A percentile compares a stretch with the other conserved stretches of the same genome.
phyloP scores from a whole-genome alignment of 1,140 invertebrate genomes.

The Conopomorpha cramerella region DNA sequence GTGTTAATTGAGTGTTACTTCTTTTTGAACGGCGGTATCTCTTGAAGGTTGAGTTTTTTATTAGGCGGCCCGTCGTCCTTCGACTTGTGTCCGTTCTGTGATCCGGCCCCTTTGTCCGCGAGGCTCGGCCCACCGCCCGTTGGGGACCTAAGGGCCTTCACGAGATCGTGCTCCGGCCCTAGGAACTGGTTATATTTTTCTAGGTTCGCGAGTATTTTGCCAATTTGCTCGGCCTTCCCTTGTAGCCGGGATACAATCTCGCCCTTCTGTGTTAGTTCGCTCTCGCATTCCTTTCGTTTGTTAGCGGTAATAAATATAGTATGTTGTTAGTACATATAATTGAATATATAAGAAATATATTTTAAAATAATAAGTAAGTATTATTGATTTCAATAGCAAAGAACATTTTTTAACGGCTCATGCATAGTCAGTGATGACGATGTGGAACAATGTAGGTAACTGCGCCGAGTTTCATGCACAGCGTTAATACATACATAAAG shows the following conservation, averaged over 20 bases:
- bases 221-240: constrained; percentile 87
- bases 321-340: constrained; percentile 50
- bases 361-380: constrained; percentile 6
- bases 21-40: constrained; percentile 55
- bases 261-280: constrained; percentile 88
- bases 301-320: constrained; percentile 49
- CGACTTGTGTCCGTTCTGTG: constrained; percentile 37
- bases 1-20: too few species aligned
- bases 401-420: too few species aligned
- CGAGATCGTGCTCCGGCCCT: constrained; percentile 63
- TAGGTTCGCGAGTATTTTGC: constrained; percentile 85
- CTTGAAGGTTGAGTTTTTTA: constrained; percentile 51
- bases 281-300: constrained; percentile 82
- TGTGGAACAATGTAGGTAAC: too few species aligned
- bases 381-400: too few species aligned
- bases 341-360: too few species aligned
- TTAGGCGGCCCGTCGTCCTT: constrained; percentile 51
- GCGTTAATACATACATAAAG: too few species aligned
- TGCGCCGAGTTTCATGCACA: too few species aligned
- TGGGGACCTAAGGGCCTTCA: constrained; percentile 62
- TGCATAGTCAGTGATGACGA: too few species aligned
- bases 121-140: constrained; percentile 49
- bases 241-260: constrained; percentile 89
- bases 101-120: constrained; percentile 30
- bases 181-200: constrained; percentile 80